These are phyloP conservation scores for Agrilus biguttatus DNA, from an alignment of 2,888 invertebrate species.

Conservation along the genomic window DNA sequence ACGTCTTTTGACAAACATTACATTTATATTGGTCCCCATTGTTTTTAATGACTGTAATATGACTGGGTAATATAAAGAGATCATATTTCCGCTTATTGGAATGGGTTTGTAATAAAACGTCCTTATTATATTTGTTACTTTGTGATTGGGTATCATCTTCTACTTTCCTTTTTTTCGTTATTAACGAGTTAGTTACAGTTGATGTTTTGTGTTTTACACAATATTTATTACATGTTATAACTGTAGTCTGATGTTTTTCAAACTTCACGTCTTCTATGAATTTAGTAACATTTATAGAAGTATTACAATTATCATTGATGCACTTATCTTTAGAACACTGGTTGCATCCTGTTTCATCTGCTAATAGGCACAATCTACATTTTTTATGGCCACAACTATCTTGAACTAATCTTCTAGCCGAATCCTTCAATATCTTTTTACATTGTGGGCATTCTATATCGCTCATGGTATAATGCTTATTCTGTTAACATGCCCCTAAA, in stretches of 20 bases:
- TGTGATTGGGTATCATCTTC: neutral
- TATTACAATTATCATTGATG: conserved; percentile 8
- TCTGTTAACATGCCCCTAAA: no score
- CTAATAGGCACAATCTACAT: conserved; percentile 55
- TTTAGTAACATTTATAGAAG: conserved; percentile 4
- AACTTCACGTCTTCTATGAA: conserved; percentile 10
- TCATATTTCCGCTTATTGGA: conserved; percentile 12
- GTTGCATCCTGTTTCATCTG: conserved; percentile 48
- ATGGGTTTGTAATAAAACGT: neutral
- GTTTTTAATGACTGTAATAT: conserved; percentile 27
- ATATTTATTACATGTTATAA: conserved; percentile 21
- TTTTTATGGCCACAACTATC: conserved; percentile 65
- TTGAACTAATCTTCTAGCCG: conserved; percentile 49
- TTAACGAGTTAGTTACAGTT: neutral
- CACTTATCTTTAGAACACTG: conserved; percentile 29
- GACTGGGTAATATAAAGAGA: conserved; percentile 18
- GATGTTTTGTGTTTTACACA: conserved; percentile 5
- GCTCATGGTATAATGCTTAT: no score
- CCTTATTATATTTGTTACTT: no score
- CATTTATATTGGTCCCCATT: conserved; percentile 45
- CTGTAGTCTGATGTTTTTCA: conserved; percentile 19
- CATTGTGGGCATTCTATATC: conserved; percentile 37
- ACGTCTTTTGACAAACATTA: conserved; percentile 50
- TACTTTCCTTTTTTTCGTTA: conserved; percentile 1
- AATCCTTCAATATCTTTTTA: conserved; percentile 37